Evolutionary conservation across 2,888 invertebrate genomes (phyloP), one percentile per base, ranked within the genome.

Genomic region (Chaetoderma sp.): DNA sequence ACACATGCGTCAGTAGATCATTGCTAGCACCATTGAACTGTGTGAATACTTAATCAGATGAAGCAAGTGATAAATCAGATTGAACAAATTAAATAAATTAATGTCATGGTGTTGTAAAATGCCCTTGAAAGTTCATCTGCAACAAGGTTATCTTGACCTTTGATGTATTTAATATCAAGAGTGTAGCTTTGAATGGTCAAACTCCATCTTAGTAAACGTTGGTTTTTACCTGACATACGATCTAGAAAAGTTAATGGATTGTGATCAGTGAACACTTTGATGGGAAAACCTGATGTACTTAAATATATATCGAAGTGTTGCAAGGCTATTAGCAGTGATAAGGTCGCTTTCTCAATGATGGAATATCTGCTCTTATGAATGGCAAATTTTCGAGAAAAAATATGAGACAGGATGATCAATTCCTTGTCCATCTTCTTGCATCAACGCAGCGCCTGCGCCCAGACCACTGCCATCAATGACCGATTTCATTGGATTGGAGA

Each of bases 391-490:
- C 60, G 65, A 10, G 73, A 75, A 64, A n/a, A 67, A 74, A 50
- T 62, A 75, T 59, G n/a, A 63, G 23, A 66, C 63, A 10, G 72
- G 70, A 28, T 68, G 68, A 30, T 69, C 62, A 44, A 70, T 49
- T 21, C 63, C 67, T 60, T 63, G 36, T 1, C 68, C 61, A 63
- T 67, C 67, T 47, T 67, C 64, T 54, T 78, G 78, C 2, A 73
- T 18, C n/a, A 76, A 54, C n/a, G 73, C 67, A 36, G 64, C 65
- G 2, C 75, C 77, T 32, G 63, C 33, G 5, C 65, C 76, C 13
- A 68, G 36, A 55, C 66, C 74, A 65, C 70, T 70, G 6, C 72
- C 77, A 68, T 78, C 75, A 2, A 73, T 69, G 4, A 54, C 57
- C 3, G 77, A 18, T 36, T 65, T 69, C 60, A 75, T 71, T 6